Evolutionary conservation across 2,113 vertebrate species (phyloP).

Genomic region (Passer domesticus): DNA sequence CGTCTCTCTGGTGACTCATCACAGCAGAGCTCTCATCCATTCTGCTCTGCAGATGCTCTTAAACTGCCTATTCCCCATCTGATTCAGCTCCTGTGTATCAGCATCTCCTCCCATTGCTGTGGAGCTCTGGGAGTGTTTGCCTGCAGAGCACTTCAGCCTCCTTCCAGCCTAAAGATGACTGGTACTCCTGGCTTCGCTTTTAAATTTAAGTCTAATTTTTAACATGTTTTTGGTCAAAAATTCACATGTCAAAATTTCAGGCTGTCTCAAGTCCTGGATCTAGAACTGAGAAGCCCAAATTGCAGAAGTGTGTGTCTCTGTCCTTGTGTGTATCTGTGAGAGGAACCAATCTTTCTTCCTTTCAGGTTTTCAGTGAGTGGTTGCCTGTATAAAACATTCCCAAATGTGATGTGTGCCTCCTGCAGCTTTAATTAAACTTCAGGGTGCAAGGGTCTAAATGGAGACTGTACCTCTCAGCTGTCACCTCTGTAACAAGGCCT

Average conservation of each 20-base stretch:
- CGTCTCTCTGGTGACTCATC: conserved; percentile 28
- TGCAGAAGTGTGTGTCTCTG: neutral
- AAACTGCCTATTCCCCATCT: neutral
- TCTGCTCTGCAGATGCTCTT: conserved; percentile 48
- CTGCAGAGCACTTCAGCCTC: neutral
- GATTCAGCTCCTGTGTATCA: conserved; percentile 15
- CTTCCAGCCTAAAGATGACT: neutral
- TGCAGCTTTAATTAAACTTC: neutral
- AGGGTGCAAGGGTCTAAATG: too few relatives aligned
- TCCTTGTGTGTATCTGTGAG: neutral
- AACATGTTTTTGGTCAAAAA: neutral
- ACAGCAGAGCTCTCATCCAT: neutral
- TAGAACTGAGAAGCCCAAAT: neutral
- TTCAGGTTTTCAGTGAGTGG: neutral
- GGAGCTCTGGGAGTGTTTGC: neutral
- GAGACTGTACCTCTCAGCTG: neutral
- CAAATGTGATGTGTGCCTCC: neutral
- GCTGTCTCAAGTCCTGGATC: neutral
- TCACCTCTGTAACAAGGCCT: neutral
- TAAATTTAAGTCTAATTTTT: neutral
- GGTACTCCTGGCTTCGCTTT: neutral
- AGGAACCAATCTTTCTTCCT: neutral
- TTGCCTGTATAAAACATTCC: neutral
- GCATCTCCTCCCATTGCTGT: neutral
- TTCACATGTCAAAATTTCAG: neutral